These are phyloP conservation scores for Flexamia atlantica DNA, from an alignment of 2,888 invertebrate genomes.

Conservation along the genomic window DNA sequence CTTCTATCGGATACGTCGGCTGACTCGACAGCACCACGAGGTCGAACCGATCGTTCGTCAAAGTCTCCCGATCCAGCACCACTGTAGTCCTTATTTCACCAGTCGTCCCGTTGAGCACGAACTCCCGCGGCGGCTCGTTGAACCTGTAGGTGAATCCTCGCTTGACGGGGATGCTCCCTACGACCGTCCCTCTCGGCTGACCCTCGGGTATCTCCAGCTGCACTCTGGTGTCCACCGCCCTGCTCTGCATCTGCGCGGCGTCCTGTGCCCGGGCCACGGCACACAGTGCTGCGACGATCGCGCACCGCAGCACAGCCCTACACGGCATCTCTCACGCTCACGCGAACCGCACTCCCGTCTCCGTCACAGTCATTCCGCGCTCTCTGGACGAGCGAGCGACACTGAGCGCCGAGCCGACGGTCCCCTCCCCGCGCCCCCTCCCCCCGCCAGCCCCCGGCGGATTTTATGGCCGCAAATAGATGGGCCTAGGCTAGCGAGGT, in stretches of 20 bases:
- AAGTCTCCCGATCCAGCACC: constrained; percentile 90
- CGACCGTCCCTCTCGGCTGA: constrained; percentile 88
- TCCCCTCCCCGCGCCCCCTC: constrained; percentile 70
- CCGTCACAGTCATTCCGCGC: constrained; percentile 57
- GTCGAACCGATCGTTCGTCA: constrained; percentile 89
- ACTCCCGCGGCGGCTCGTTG: constrained; percentile 94
- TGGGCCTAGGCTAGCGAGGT: constrained; percentile 73
- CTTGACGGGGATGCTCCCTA: constrained; percentile 92
- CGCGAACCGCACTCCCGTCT: constrained; percentile 54
- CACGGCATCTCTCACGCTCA: constrained; percentile 61
- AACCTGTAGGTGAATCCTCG: constrained; percentile 94
- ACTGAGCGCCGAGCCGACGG: constrained; percentile 69
- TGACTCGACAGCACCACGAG: constrained; percentile 94
- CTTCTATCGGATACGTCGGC: constrained; percentile 94
- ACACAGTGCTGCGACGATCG: constrained; percentile 72
- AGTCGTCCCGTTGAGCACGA: constrained; percentile 87
- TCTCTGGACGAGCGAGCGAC: constrained; percentile 68
- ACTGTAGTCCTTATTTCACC: constrained; percentile 91
- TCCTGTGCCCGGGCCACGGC: constrained; percentile 70
- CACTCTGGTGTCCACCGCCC: constrained; percentile 91
- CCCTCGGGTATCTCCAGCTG: constrained; percentile 93
- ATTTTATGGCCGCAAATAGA: constrained; percentile 70
- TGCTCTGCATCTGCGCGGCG: constrained; percentile 85
- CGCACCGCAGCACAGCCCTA: constrained; percentile 70
- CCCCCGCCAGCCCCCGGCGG: constrained; percentile 69